phyloP scores from a whole-genome alignment of 2,888 invertebrate species.

The Mesoligia furuncula region DNA sequence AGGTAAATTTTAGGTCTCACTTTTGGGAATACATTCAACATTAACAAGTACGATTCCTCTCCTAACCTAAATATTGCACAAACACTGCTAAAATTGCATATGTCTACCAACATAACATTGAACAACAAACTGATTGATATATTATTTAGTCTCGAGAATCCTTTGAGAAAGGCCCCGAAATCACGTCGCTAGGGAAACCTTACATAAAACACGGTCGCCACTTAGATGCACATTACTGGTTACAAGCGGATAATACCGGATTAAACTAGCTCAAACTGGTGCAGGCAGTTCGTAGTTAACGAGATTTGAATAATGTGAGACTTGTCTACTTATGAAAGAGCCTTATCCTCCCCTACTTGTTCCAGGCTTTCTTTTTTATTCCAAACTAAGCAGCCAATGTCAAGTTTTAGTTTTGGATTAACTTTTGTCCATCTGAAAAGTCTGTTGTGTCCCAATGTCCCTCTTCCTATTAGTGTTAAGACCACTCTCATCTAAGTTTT shows the following conservation, averaged over 20 bases:
- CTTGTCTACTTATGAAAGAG: conserved; percentile 26
- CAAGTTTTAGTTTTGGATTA: conserved; percentile 4
- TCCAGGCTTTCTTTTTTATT: conserved; percentile 20
- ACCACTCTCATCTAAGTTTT: conserved; percentile 29
- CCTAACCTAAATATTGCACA: not conserved
- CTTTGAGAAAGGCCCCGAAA: conserved; percentile 45
- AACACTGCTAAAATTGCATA: not conserved
- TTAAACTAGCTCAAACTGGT: conserved; percentile 62
- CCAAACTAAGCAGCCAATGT: not conserved
- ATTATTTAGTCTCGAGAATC: not conserved
- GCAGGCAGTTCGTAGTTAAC: conserved; percentile 59
- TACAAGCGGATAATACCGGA: conserved; percentile 64
- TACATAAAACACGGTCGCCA: conserved; percentile 53
- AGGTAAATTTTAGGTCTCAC: too few relatives aligned
- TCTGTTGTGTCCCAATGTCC: conserved; percentile 20
- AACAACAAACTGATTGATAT: not conserved
- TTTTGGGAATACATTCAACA: not conserved
- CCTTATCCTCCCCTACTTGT: not conserved
- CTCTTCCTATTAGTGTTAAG: conserved; percentile 20
- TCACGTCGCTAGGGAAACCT: conserved; percentile 46
- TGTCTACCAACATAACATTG: too few relatives aligned
- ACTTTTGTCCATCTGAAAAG: conserved; percentile 10
- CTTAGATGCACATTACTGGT: conserved; percentile 66
- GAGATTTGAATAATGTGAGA: conserved; percentile 57
- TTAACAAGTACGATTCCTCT: not conserved